Conservation (phyloP, 2,113 vertebrate genomes). For the Silurus asotus region DNA sequence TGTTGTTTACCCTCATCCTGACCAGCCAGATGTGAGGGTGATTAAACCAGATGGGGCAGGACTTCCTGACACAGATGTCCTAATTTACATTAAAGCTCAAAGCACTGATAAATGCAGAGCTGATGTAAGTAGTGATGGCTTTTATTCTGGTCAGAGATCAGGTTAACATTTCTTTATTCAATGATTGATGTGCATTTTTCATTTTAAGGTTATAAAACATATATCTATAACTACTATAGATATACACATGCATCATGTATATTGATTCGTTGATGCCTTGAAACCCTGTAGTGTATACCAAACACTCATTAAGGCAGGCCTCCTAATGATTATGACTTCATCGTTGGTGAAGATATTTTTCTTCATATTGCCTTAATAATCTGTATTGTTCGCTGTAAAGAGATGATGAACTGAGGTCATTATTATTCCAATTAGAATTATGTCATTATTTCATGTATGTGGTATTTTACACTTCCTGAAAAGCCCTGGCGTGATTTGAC, state of each 20-base stretch:
- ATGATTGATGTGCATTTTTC: background rate
- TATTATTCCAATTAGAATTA: background rate
- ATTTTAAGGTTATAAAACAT: background rate
- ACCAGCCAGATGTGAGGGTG: constrained; percentile 58
- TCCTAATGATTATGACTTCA: background rate
- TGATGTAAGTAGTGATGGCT: constrained; percentile 58
- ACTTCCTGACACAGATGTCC: constrained; percentile 74
- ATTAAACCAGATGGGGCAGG: constrained; percentile 72
- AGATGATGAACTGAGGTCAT: background rate
- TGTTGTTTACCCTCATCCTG: constrained; percentile 68
- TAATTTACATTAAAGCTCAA: constrained; percentile 76
- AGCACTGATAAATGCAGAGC: constrained; percentile 71
- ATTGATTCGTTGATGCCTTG: background rate
- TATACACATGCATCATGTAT: too few relatives aligned
- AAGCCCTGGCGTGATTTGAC: background rate
- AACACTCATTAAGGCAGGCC: background rate
- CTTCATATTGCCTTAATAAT: background rate
- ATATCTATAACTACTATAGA: background rate
- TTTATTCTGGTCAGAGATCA: background rate
- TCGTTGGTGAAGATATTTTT: background rate
- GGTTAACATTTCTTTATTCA: background rate
- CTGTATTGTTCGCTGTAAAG: background rate
- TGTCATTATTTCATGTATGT: background rate
- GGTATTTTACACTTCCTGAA: background rate
- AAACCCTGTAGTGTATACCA: background rate